Conservation (phyloP, 2,113 vertebrate species). For the Isichthys henryi region DNA sequence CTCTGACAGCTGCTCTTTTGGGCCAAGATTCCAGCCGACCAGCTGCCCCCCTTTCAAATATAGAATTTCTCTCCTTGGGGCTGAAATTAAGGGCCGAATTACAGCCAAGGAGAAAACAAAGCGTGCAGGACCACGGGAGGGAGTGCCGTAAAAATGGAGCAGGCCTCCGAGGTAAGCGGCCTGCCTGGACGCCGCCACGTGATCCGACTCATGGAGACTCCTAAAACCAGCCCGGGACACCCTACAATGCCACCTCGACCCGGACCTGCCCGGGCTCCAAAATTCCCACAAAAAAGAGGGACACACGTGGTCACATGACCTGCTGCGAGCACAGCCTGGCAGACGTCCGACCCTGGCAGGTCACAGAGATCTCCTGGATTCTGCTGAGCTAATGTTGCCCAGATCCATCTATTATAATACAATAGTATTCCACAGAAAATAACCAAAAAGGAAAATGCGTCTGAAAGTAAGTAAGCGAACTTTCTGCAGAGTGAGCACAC, state of each 20-base stretch:
- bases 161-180: neutral
- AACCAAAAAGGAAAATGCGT: neutral
- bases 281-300: neutral
- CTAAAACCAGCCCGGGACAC: neutral
- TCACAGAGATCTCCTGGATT: neutral
- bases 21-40: neutral
- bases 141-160: neutral
- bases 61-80: neutral
- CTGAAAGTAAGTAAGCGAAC: neutral
- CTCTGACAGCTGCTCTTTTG: neutral
- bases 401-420: neutral
- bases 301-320: neutral
- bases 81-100: neutral
- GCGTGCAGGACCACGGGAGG: neutral
- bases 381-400: neutral
- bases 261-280: neutral
- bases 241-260: neutral
- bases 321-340: neutral
- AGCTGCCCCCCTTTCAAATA: constrained; percentile 5
- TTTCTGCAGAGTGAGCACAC: neutral
- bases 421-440: neutral
- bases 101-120: neutral
- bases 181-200: neutral
- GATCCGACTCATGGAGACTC: neutral
- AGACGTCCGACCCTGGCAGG: neutral